phyloP scores from a whole-genome alignment of 2,888 invertebrate species.

The Atethmia centrago region DNA sequence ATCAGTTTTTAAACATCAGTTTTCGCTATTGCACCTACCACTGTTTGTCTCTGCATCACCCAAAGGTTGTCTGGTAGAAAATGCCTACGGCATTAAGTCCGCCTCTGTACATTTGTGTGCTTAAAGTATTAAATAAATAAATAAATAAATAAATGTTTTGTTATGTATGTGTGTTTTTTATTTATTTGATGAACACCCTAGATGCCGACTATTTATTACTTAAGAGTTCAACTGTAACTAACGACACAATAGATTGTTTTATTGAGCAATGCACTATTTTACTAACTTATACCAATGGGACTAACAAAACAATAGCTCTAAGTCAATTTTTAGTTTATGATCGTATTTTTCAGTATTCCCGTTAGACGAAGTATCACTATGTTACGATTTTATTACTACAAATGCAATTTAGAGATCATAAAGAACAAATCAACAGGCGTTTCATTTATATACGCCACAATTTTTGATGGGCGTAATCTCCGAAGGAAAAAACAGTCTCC shows the following conservation, averaged over 20 bases:
- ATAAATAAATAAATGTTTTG: not conserved
- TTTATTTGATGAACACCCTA: not conserved
- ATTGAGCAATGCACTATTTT: not conserved
- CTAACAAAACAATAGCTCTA: not conserved
- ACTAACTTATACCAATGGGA: not conserved
- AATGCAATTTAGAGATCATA: not conserved
- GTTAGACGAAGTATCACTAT: not conserved
- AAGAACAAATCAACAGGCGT: not conserved
- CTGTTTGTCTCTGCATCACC: too few species aligned
- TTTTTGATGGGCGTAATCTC: not conserved
- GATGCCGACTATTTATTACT: not conserved
- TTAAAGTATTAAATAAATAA: too few species aligned
- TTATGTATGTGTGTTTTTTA: not conserved
- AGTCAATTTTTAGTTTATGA: not conserved
- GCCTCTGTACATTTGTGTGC: too few species aligned
- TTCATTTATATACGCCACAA: not conserved
- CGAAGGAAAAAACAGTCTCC: too few species aligned
- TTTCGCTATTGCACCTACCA: too few species aligned
- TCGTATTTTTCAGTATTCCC: not conserved
- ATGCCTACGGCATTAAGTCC: too few species aligned
- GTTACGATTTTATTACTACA: too few species aligned
- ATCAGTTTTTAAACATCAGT: too few species aligned
- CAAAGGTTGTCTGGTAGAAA: too few species aligned
- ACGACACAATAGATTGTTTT: too few species aligned
- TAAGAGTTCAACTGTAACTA: too few species aligned